phyloP scores from a whole-genome alignment of 2,888 invertebrate genomes.

The Sinodicranocentrus sp. region DNA sequence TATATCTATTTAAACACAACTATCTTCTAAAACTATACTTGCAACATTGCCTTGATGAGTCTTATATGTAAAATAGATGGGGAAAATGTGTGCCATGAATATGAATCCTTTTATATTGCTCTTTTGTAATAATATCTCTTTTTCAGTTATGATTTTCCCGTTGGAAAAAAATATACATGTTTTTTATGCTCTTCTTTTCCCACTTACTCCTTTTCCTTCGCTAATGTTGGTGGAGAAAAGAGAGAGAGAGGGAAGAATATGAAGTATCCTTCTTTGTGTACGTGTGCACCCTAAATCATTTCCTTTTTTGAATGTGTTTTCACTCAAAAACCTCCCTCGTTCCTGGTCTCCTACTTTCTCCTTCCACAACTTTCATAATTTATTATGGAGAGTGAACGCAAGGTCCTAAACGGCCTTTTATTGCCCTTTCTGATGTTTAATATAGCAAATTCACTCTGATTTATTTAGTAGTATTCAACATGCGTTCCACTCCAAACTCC shows the following conservation, averaged over 20 bases:
- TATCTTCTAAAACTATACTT: background rate
- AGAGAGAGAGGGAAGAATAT: background rate
- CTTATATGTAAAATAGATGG: slow-evolving; percentile 19
- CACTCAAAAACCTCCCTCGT: slow-evolving; percentile 5
- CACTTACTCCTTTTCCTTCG: background rate
- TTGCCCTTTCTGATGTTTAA: slow-evolving; percentile 64
- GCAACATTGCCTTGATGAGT: slow-evolving; percentile 9
- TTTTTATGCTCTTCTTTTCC: background rate
- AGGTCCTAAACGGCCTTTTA: slow-evolving; percentile 67
- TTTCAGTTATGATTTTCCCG: slow-evolving; percentile 9
- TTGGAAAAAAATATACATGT: background rate
- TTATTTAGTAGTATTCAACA: slow-evolving; percentile 66
- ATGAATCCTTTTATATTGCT: background rate
- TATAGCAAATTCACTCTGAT: slow-evolving; percentile 66
- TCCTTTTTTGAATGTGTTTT: slow-evolving; percentile 42
- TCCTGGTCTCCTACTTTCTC: slow-evolving; percentile 19
- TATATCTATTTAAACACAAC: slow-evolving; percentile 27
- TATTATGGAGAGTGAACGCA: slow-evolving; percentile 58
- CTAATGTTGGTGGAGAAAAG: background rate
- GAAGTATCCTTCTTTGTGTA: background rate
- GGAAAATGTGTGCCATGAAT: slow-evolving; percentile 19
- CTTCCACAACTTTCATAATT: slow-evolving; percentile 62
- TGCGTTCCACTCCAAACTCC: too few species aligned
- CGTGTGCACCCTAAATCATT: slow-evolving; percentile 48
- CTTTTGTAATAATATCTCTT: background rate